phyloP scores from a whole-genome alignment of 2,888 invertebrate genomes.

The Tipula helvola region DNA sequence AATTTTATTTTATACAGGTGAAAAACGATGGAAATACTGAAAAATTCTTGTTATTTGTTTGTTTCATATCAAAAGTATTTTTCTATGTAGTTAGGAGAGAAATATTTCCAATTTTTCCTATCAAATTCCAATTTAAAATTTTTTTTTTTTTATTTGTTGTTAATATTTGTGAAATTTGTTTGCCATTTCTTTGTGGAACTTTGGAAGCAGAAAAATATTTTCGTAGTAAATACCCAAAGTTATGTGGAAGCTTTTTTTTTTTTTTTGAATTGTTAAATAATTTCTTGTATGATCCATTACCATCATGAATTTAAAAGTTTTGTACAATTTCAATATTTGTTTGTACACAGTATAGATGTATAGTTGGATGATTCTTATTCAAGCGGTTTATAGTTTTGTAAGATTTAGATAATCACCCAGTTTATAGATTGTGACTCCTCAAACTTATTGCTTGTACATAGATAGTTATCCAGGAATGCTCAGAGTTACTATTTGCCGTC shows the following conservation, averaged over 20 bases:
- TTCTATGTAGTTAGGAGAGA: not conserved
- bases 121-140: not conserved
- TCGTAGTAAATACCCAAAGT: not conserved
- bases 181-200: not conserved
- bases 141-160: not conserved
- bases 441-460: too few relatives aligned
- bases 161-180: too few relatives aligned
- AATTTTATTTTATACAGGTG: not conserved
- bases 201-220: not conserved
- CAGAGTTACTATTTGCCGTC: too few relatives aligned
- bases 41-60: not conserved
- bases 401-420: too few relatives aligned
- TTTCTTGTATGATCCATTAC: not conserved
- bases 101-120: not conserved
- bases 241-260: not conserved
- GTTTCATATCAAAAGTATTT: not conserved
- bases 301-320: not conserved
- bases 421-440: too few relatives aligned
- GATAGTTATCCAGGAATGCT: too few relatives aligned
- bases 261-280: not conserved
- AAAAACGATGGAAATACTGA: not conserved
- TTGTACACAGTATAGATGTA: too few relatives aligned
- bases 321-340: not conserved
- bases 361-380: too few relatives aligned
- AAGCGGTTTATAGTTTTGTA: too few relatives aligned